These are phyloP conservation scores for Caiman crocodilus DNA, from an alignment of 2,797 vertebrate genomes.

Conservation along the genomic window DNA sequence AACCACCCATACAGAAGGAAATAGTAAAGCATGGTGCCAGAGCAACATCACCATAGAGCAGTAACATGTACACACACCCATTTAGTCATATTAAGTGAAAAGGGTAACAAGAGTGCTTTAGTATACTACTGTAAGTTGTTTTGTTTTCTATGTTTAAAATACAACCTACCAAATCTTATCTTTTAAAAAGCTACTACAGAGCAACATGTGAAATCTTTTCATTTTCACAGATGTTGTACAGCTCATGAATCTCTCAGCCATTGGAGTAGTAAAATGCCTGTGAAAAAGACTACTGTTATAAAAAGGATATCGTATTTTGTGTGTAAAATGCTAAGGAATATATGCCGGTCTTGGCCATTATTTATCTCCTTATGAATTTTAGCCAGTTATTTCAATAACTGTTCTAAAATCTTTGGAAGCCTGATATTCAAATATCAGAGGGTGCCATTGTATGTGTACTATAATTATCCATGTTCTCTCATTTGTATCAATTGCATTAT, in stretches of 20 bases:
- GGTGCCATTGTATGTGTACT: not conserved
- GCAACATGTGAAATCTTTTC: not conserved
- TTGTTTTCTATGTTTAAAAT: not conserved
- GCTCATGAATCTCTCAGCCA: not conserved
- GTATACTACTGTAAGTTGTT: not conserved
- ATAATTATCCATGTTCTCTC: not conserved
- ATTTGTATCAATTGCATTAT: not conserved
- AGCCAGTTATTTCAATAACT: not conserved
- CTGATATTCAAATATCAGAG: not conserved
- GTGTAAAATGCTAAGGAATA: not conserved
- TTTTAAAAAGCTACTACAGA: not conserved
- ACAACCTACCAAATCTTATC: not conserved
- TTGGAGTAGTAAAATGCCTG: not conserved
- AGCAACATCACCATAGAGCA: not conserved
- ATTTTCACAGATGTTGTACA: accelerated
- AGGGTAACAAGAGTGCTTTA: not conserved
- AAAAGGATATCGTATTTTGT: not conserved
- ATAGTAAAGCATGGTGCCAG: too few relatives aligned
- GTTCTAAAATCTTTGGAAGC: not conserved
- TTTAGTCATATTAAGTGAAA: not conserved
- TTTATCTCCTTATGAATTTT: not conserved
- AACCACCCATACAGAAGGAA: too few relatives aligned
- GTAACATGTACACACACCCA: not conserved
- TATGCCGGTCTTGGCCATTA: not conserved
- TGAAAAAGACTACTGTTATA: not conserved